Conservation (phyloP, 1,140 invertebrate genomes). For the Trichonephila clavipes region DNA sequence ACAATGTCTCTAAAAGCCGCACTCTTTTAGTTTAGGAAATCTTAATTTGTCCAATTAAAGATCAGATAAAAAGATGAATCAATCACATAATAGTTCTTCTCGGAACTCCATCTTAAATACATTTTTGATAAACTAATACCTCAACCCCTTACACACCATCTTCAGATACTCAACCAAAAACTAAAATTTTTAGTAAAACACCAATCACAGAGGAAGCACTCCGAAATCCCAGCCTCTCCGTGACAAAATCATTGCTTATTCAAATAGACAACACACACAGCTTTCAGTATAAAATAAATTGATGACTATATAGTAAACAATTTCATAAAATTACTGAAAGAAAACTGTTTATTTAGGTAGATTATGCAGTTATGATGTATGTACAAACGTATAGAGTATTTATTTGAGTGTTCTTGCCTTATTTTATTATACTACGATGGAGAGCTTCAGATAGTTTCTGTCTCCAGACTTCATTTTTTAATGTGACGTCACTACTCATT, state of each 20-base stretch:
- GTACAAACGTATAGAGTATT: neutral
- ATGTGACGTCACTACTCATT: conserved; percentile 43
- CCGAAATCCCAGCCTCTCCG: conserved; percentile 48
- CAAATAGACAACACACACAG: conserved; percentile 51
- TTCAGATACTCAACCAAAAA: conserved; percentile 27
- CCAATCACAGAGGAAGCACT: conserved; percentile 74
- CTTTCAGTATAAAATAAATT: neutral
- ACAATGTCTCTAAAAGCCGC: conserved; percentile 59
- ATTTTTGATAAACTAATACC: neutral
- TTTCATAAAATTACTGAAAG: neutral
- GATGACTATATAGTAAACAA: neutral
- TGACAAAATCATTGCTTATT: conserved; percentile 65
- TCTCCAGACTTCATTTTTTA: conserved; percentile 40
- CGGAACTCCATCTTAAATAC: neutral
- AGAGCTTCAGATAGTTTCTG: neutral
- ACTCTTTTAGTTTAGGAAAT: neutral
- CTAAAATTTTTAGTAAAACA: conserved; percentile 66
- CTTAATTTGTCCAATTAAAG: conserved; percentile 33
- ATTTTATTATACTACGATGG: conserved; percentile 10
- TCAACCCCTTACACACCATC: conserved; percentile 59
- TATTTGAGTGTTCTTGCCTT: conserved; percentile 26
- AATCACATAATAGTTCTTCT: conserved; percentile 1
- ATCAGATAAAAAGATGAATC: conserved; percentile 1
- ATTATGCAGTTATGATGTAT: neutral
- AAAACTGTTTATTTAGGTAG: neutral